These are phyloP conservation scores for Theonella swinhoei DNA, from an alignment of 37 sponge, comb jelly and placozoan genomes.

Conservation along the genomic window DNA sequence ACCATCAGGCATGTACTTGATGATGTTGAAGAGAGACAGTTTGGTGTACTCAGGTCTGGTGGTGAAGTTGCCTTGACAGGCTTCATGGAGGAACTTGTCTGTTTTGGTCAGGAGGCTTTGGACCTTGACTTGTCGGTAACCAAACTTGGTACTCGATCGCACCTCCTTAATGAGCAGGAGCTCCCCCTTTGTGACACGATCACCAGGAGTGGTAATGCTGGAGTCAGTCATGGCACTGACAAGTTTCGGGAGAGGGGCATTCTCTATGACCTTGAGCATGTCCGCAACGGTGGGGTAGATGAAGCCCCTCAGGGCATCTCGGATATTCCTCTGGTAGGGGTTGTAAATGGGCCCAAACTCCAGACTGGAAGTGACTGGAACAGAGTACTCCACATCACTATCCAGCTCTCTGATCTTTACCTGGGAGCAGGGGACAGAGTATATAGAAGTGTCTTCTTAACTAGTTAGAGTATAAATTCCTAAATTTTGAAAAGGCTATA, in stretches of 20 bases:
- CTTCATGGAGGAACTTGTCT: neutral
- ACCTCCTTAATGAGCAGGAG: neutral
- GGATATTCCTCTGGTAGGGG: neutral
- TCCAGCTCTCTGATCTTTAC: neutral
- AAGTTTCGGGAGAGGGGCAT: neutral
- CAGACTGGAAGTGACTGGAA: neutral
- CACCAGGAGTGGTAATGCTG: neutral
- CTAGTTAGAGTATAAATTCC: too few species aligned
- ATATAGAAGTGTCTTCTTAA: too few species aligned
- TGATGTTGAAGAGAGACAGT: neutral
- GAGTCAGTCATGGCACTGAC: neutral
- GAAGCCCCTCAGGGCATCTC: neutral
- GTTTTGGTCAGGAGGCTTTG: neutral
- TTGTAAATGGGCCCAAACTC: neutral
- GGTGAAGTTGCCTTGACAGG: neutral
- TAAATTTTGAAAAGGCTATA: too few species aligned
- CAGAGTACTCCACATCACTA: neutral
- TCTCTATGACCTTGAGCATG: neutral
- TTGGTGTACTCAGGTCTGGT: neutral
- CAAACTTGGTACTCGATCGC: neutral
- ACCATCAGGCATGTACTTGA: neutral
- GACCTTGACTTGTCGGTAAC: constrained; percentile 8
- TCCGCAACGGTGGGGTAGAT: neutral
- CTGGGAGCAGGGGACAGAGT: too few species aligned
- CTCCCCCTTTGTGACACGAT: neutral